Conservation (phyloP, 2,113 vertebrate genomes). For the Ondatra zibethicus region DNA sequence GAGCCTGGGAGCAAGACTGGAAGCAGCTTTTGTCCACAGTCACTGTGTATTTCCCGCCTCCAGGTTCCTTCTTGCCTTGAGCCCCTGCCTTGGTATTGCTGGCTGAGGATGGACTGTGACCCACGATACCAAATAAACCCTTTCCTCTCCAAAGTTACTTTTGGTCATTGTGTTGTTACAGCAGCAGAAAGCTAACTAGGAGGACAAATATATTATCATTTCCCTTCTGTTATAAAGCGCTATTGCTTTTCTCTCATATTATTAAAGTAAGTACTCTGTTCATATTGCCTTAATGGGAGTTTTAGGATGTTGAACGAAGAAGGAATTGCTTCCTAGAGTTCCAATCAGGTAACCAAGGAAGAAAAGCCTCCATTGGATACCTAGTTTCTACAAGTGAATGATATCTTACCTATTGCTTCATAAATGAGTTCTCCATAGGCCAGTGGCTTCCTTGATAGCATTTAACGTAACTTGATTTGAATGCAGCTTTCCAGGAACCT, state of each 20-base stretch:
- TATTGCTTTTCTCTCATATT: neutral
- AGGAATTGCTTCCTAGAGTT: constrained; percentile 5
- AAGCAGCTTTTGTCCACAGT: neutral
- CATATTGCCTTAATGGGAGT: neutral
- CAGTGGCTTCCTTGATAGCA: neutral
- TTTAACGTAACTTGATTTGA: constrained; percentile 44
- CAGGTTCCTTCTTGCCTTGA: neutral
- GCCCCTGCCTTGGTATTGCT: neutral
- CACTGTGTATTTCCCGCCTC: neutral
- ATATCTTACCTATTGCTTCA: neutral
- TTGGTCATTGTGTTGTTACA: neutral
- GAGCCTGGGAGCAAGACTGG: neutral
- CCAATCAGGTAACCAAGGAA: neutral
- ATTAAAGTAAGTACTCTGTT: neutral
- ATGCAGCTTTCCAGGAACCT: constrained; percentile 43
- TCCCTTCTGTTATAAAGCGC: neutral
- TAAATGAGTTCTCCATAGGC: neutral
- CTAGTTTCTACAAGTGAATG: neutral
- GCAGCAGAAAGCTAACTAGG: neutral
- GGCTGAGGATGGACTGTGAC: neutral
- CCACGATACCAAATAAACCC: neutral
- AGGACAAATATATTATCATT: too few species aligned
- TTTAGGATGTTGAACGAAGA: neutral
- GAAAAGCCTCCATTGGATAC: neutral
- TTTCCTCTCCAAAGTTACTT: neutral